Conservation (phyloP, 2,888 invertebrate species). For the Syrista parreyssii region DNA sequence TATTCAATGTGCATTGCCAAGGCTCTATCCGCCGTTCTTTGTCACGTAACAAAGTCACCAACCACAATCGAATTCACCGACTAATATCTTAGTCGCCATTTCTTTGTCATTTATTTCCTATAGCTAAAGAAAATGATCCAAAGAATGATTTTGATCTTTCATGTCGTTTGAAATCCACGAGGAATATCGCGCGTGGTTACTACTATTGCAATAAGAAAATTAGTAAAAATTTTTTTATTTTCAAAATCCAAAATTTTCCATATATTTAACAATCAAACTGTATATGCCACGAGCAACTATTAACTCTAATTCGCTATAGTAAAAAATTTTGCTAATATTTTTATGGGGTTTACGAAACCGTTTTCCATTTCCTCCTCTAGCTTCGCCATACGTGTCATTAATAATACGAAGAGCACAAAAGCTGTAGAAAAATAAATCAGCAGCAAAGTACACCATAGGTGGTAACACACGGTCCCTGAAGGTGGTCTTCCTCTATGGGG, state of each 20-base stretch:
- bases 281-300: neutral
- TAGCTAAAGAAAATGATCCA: neutral
- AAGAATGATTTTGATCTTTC: neutral
- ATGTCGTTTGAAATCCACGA: neutral
- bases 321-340: neutral
- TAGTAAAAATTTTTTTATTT: neutral
- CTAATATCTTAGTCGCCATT: constrained; percentile 6
- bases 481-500: constrained; percentile 21
- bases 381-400: constrained; percentile 10
- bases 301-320: neutral
- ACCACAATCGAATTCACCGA: constrained; percentile 21
- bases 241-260: neutral
- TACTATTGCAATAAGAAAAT: too few relatives aligned
- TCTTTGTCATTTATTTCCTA: neutral
- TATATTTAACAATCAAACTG: neutral
- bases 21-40: constrained; percentile 16
- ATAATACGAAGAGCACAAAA: constrained; percentile 12
- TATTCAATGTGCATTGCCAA: constrained; percentile 19
- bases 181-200: neutral
- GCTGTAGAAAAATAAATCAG: constrained; percentile 25
- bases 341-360: neutral
- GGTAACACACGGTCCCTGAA: constrained; percentile 21
- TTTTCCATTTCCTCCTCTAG: neutral
- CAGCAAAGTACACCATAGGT: constrained; percentile 21
- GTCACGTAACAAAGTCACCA: constrained; percentile 19